phyloP scores from a whole-genome alignment of 1,140 invertebrate species.

The Orussus abietinus region DNA sequence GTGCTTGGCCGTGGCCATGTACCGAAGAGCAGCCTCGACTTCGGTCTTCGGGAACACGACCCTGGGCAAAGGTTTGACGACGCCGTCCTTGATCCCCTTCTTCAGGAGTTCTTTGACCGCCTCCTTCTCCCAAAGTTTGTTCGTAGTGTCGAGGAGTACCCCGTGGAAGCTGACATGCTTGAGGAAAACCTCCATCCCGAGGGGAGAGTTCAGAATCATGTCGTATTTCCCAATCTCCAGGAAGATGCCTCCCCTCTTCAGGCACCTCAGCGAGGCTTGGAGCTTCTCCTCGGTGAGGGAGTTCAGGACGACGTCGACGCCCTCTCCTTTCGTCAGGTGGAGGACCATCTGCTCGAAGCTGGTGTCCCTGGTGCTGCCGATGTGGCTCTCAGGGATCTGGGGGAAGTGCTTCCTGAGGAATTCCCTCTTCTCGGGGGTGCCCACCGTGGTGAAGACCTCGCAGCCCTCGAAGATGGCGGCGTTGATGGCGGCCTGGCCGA shows the following conservation, averaged over 20 bases:
- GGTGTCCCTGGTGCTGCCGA: constrained; percentile 68
- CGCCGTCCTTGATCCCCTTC: constrained; percentile 55
- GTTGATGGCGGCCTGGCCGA: constrained; percentile 76
- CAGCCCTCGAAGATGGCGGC: constrained; percentile 64
- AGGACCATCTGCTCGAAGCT: constrained; percentile 71
- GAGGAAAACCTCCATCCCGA: constrained; percentile 73
- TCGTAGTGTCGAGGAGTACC: constrained; percentile 65
- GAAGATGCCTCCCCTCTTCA: constrained; percentile 66
- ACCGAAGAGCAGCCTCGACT: constrained; percentile 53
- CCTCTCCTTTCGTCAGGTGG: constrained; percentile 57
- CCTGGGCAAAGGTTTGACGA: constrained; percentile 49
- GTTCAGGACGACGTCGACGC: constrained; percentile 76
- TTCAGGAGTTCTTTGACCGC: constrained; percentile 42
- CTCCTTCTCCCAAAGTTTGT: constrained; percentile 40
- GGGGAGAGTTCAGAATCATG: constrained; percentile 60
- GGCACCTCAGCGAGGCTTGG: constrained; percentile 72
- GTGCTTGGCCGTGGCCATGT: constrained; percentile 72
- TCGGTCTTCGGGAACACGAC: constrained; percentile 48
- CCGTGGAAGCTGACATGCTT: constrained; percentile 79
- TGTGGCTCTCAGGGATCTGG: constrained; percentile 61
- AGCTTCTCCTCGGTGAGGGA: constrained; percentile 76
- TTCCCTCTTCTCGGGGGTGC: constrained; percentile 65
- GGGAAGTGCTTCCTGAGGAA: constrained; percentile 67
- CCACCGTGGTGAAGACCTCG: constrained; percentile 68
- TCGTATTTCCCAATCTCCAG: constrained; percentile 79